These are phyloP conservation scores for Chloebia gouldiae DNA, from an alignment of 2,113 vertebrate genomes.

Conservation along the genomic window DNA sequence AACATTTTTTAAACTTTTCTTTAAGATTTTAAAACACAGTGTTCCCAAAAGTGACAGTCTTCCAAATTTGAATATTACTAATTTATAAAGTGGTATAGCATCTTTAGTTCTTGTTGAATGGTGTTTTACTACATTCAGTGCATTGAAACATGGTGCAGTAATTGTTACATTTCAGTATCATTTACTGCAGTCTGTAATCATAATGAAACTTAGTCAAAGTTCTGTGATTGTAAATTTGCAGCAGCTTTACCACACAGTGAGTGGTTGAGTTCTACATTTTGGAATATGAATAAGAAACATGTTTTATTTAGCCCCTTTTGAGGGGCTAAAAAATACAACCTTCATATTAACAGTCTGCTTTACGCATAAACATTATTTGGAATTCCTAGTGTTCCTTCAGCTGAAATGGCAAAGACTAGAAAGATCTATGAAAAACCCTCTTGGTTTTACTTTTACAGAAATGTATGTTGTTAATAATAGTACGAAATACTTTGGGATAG, in stretches of 20 bases:
- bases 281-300: not conserved
- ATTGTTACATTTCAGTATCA: not conserved
- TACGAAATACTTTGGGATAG: not conserved
- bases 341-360: not conserved
- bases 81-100: not conserved
- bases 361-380: not conserved
- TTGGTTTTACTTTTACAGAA: not conserved
- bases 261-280: not conserved
- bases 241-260: not conserved
- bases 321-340: not conserved
- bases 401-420: not conserved
- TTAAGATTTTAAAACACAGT: not conserved
- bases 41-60: not conserved
- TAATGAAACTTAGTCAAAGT: not conserved
- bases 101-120: not conserved
- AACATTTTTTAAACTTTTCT: not conserved
- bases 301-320: not conserved
- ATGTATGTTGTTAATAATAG: not conserved
- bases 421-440: accelerated
- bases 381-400: not conserved
- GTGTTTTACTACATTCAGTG: not conserved
- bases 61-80: not conserved
- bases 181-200: not conserved
- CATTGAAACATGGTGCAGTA: not conserved
- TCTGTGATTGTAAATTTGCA: not conserved